phyloP scores from a whole-genome alignment of 2,113 vertebrate species.

The Natator depressus region DNA sequence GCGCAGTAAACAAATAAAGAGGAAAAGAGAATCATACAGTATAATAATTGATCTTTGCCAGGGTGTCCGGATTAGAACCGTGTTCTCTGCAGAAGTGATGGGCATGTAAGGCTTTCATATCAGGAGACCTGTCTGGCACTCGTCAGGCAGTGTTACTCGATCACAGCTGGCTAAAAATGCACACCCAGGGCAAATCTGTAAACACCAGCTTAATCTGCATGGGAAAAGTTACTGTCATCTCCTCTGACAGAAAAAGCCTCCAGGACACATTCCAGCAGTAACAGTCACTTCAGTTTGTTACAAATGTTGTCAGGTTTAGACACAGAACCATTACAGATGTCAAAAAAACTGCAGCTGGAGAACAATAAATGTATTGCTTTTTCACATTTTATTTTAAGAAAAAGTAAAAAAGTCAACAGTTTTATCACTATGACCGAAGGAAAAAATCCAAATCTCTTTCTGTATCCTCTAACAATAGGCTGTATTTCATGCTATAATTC shows the following conservation, averaged over 20 bases:
- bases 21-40: background rate
- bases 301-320: conserved; percentile 87
- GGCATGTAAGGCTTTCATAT: conserved; percentile 74
- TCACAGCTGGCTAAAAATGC: conserved; percentile 88
- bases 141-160: conserved; percentile 84
- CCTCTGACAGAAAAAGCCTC: conserved; percentile 88
- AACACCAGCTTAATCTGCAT: conserved; percentile 97
- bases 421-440: conserved; percentile 3
- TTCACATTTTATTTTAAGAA: conserved; percentile 49
- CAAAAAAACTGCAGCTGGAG: conserved; percentile 79
- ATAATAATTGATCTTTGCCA: background rate
- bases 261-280: conserved; percentile 82
- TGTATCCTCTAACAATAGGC: background rate
- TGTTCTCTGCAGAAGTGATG: conserved; percentile 56
- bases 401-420: conserved; percentile 19
- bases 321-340: conserved; percentile 87
- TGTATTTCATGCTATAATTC: background rate
- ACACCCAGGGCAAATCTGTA: conserved; percentile 92
- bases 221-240: conserved; percentile 90
- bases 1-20: background rate
- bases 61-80: conserved; percentile 39
- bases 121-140: conserved; percentile 85
- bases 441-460: background rate
- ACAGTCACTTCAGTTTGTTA: conserved; percentile 81
- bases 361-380: conserved; percentile 27